Evolutionary conservation across 2,797 vertebrate species (phyloP).

Genomic region (Atherinosoma microstoma): DNA sequence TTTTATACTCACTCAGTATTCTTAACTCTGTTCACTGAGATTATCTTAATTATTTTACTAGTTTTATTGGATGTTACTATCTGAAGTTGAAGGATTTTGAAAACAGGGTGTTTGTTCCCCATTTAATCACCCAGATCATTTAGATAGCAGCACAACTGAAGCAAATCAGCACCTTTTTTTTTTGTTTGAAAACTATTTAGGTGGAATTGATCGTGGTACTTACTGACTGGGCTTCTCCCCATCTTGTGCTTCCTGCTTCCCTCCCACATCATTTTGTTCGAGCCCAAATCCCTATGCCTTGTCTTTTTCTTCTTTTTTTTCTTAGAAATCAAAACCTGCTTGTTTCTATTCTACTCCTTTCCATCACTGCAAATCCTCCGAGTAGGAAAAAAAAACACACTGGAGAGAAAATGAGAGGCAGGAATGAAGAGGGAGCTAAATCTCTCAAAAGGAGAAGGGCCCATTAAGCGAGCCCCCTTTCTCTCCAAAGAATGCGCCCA

Average conservation of each 20-base stretch:
- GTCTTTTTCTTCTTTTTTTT: constrained; percentile 2
- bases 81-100: constrained; percentile 21
- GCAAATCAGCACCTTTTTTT: constrained; percentile 1
- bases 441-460: constrained; percentile 67
- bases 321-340: constrained; percentile 46
- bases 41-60: constrained; percentile 49
- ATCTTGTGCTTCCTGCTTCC: constrained; percentile 24
- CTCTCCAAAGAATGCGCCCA: constrained; percentile 69
- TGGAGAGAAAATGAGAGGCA: constrained; percentile 64
- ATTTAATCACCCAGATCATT: not conserved
- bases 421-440: constrained; percentile 59
- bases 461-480: constrained; percentile 69
- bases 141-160: not conserved
- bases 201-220: constrained; percentile 8
- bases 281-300: constrained; percentile 45
- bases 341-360: constrained; percentile 56
- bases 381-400: constrained; percentile 49
- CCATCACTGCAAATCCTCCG: constrained; percentile 64
- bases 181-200: not conserved
- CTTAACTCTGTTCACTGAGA: constrained; percentile 43
- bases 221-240: constrained; percentile 35
- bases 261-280: constrained; percentile 54
- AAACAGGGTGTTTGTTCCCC: constrained; percentile 3
- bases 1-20: constrained; percentile 39
- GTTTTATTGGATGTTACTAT: constrained; percentile 15